Base-by-base conservation (phyloP, 2,797 vertebrate genomes). In the Coreius guichenoti region DNA sequence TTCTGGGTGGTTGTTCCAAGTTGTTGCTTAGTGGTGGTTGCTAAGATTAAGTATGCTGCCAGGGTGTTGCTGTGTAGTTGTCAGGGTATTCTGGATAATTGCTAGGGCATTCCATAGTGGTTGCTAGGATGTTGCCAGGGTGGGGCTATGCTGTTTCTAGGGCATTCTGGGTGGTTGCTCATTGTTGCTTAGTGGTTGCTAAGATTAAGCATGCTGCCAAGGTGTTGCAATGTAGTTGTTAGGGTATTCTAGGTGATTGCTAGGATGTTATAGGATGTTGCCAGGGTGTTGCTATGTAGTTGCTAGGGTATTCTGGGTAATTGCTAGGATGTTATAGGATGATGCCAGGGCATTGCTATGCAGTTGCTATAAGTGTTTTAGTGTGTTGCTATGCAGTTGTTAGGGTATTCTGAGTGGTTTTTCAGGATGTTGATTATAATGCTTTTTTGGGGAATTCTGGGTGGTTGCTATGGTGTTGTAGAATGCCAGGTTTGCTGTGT, bases 381-480 rank as follows among this genome's bases (percentile, higher is more conserved):
- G 39, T 9, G 8, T 43, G 39, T 43, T 43, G 39, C 39, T 9
- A 2, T 43, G 39, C 39, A 43, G 39, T 43, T 43, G 39, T 43
- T 43, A 11, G 39, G 39, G 39, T 43, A 9, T 43, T 43, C 39
- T 9, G 39, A 43, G 9, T 9, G 2, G 2, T 43, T 43, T 43
- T 43, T 8, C 4, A 39, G 39, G 39, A 39, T 39, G 1, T 43
- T 43, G 39, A 9, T 43, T 43, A 43, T 9, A 43, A 43, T 43
- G 39, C 39, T 43, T 11, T 43, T 43, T 9, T 9, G 39, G 7
- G 39, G 39, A 43, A 29, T 54, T 54, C 11, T 54, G 51, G 49
- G 21, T 76, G 45, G 26, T 85, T 82, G 11, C 17, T 54, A 33
- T n/a, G 43, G 26, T 47, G n/a, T 73, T 47, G 9, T 47, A 73